Evolutionary conservation across 2,113 vertebrate species (phyloP), one percentile per base, ranked within the genome.

Genomic region (Atrichornis clamosus): DNA sequence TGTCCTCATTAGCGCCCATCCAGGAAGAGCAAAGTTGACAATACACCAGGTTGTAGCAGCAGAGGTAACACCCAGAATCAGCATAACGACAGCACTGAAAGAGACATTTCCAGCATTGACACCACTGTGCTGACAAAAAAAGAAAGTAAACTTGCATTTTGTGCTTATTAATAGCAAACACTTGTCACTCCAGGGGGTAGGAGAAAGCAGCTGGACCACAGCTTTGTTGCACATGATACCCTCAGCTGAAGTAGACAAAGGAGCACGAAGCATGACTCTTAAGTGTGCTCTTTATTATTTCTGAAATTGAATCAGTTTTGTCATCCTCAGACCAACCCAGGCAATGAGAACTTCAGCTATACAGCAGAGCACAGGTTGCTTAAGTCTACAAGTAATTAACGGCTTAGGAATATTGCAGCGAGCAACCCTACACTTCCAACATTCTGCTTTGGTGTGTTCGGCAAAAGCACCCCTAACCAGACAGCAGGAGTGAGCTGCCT

Each of bases 401-500:
- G 32, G 39, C 32, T 37, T 37, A 60, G 49, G 42, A 73, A 44
- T 24, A 41, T 33, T 58, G 20, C 16, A 93, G 44, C 39, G 60
- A 76, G 63, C 44, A 50, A 49, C 32, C n/a, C 33, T 75, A 7
- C 0, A 1, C 63, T 63, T 82, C 35, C 27, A 24, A 0, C 11
- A 32, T 42, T 37, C 44, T 19, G 22, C 27, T 70, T 62, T 1
- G 0, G 16, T 37, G 39, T 21, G 26, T 62, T 46, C 41, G 41
- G 27, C 27, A 52, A 15, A 18, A 93, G 21, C 50, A 35, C 50
- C 22, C 13, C 5, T 8, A 69, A 3, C 10, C 7, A 14, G 3
- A 11, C 2, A 16, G 50, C 2, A 37, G 6, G 15, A 8, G 4
- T 1, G 13, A 84, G 15, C 1, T 0, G 2, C 3, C 1, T 18